Percentiles rank a stretch among this genome's conserved stretches.
Evolutionary conservation across 2,888 invertebrate species (phyloP).

Genomic region (Criorhina ranunculi): DNA sequence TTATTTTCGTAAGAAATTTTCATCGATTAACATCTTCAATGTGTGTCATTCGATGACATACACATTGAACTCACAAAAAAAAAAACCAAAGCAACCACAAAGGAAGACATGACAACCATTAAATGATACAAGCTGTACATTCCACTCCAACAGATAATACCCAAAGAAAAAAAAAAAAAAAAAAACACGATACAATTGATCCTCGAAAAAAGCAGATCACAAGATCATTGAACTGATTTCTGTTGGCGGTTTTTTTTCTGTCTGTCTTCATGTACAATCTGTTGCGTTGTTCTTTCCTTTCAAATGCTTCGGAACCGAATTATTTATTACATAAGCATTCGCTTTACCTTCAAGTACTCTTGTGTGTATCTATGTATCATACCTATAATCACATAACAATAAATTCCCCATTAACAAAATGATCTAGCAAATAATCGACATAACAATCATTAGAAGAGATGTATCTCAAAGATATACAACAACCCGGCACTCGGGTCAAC

Average conservation of each 20-base stretch:
- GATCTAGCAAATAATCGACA: slow-evolving; percentile 67
- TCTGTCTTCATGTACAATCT: slow-evolving; percentile 10
- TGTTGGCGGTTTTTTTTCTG: slow-evolving; percentile 32
- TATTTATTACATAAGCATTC: slow-evolving; percentile 67
- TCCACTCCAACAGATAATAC: slow-evolving; percentile 59
- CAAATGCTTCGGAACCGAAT: slow-evolving; percentile 33
- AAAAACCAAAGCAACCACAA: slow-evolving; percentile 40
- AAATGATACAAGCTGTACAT: slow-evolving; percentile 74
- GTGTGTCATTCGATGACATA: slow-evolving; percentile 69
- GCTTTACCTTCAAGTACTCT: slow-evolving; percentile 31
- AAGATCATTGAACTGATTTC: slow-evolving; percentile 76
- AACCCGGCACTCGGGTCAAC: slow-evolving; percentile 14
- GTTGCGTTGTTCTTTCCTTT: slow-evolving; percentile 33
- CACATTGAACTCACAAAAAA: slow-evolving; percentile 30
- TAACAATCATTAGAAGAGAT: slow-evolving; percentile 52
- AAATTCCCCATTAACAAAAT: slow-evolving; percentile 67
- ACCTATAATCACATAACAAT: slow-evolving; percentile 58
- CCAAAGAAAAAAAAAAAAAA: slow-evolving; percentile 26
- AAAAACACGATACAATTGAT: slow-evolving; percentile 69
- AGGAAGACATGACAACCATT: slow-evolving; percentile 73
- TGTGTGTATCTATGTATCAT: slow-evolving; percentile 14
- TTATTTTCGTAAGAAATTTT: slow-evolving; percentile 8
- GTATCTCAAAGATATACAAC: slow-evolving; percentile 34
- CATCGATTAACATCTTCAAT: slow-evolving; percentile 57
- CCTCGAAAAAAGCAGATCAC: slow-evolving; percentile 75